Evolutionary conservation across 2,797 vertebrate genomes (phyloP).

Genomic region (Acanthurus tractus): DNA sequence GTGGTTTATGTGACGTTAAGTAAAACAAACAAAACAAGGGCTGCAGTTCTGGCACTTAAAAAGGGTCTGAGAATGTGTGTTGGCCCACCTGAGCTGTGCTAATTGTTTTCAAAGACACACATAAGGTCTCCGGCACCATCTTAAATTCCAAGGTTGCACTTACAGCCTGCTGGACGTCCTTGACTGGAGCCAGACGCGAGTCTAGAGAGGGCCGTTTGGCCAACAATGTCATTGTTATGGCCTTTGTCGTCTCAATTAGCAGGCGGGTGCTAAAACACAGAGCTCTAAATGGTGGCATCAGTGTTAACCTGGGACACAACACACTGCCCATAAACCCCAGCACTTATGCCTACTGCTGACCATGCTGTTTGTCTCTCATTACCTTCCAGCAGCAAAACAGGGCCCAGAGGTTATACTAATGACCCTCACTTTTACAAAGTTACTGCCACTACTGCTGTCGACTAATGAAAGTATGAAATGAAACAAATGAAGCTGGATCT

Average conservation of each 20-base stretch:
- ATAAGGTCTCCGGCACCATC: conserved; percentile 67
- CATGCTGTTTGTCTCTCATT: conserved; percentile 79
- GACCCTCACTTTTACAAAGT: conserved; percentile 72
- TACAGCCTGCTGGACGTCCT: conserved; percentile 78
- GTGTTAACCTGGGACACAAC: conserved; percentile 82
- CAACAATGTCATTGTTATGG: conserved; percentile 87
- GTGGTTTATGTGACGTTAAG: conserved; percentile 69
- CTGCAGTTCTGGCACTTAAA: conserved; percentile 65
- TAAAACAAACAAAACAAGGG: conserved; percentile 75
- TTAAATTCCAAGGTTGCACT: conserved; percentile 86
- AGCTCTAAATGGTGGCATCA: conserved; percentile 81
- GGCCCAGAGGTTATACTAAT: conserved; percentile 79
- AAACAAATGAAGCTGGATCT: conserved; percentile 35
- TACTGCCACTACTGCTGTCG: conserved; percentile 51
- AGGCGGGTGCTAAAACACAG: conserved; percentile 89
- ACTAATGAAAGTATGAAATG: conserved; percentile 60
- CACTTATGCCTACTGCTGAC: conserved; percentile 83
- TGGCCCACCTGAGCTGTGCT: conserved; percentile 63
- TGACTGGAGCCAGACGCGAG: conserved; percentile 85
- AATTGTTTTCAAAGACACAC: conserved; percentile 71
- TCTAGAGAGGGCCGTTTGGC: conserved; percentile 80
- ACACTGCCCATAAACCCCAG: conserved; percentile 81
- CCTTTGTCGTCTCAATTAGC: conserved; percentile 89
- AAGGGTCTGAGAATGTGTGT: conserved; percentile 66
- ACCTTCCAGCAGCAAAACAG: conserved; percentile 73